phyloP scores from a whole-genome alignment of 1,140 invertebrate genomes.

The Tenebrio molitor region DNA sequence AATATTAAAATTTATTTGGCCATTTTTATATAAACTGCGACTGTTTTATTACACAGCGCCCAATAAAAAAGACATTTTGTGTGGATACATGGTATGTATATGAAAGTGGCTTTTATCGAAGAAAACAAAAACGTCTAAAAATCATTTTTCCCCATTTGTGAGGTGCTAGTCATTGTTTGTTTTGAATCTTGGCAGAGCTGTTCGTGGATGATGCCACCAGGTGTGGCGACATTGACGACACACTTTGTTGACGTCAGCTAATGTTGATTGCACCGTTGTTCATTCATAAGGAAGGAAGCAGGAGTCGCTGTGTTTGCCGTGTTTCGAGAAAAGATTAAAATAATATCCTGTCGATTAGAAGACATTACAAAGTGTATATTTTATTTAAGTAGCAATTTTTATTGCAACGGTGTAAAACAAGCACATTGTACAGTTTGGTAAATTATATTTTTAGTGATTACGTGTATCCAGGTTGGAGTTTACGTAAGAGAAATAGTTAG shows the following conservation, averaged over 20 bases:
- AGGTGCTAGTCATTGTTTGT: constrained; percentile 6
- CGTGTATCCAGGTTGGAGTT: constrained; percentile 16
- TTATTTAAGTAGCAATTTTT: neutral
- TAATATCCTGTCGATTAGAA: neutral
- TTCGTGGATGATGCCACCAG: constrained; percentile 24
- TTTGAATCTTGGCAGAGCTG: constrained; percentile 22
- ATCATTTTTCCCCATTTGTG: neutral
- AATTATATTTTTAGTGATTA: constrained; percentile 31
- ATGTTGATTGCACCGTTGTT: constrained; percentile 26
- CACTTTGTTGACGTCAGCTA: constrained; percentile 6
- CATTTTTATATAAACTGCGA: too few relatives aligned
- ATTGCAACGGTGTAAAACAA: constrained; percentile 6
- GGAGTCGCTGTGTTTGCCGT: neutral
- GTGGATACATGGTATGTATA: too few relatives aligned
- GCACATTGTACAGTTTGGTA: too few relatives aligned
- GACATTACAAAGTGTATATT: neutral
- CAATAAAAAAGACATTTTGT: too few relatives aligned
- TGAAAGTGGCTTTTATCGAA: too few relatives aligned
- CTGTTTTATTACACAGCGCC: too few relatives aligned
- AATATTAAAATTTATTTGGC: too few relatives aligned
- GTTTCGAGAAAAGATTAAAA: neutral
- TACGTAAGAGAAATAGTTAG: constrained; percentile 21
- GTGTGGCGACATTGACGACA: constrained; percentile 26
- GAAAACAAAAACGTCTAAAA: neutral
- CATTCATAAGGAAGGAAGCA: constrained; percentile 21